Percentiles rank a stretch among this genome's conserved stretches.
phyloP scores from a whole-genome alignment of 2,888 invertebrate genomes.

The Torymus texanus region DNA sequence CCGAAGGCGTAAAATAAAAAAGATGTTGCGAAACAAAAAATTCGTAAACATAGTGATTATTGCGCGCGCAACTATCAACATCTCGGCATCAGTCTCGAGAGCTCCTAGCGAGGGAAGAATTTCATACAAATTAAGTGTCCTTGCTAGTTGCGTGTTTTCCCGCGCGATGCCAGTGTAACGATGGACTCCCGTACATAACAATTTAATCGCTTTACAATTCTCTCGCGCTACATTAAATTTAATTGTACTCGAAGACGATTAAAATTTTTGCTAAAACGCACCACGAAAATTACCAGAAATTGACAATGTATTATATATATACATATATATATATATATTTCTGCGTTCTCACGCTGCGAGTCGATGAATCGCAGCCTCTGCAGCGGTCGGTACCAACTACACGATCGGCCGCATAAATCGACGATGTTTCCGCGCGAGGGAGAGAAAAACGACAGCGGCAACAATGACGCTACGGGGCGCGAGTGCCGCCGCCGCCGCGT shows the following conservation, averaged over 20 bases:
- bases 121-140: slow-evolving; percentile 41
- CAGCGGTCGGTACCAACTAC: too few species aligned
- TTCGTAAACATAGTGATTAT: slow-evolving; percentile 33
- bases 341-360: too few species aligned
- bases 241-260: background rate
- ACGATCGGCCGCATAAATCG: background rate
- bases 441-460: background rate
- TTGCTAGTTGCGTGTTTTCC: slow-evolving; percentile 23
- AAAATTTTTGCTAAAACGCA: too few species aligned
- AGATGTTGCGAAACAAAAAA: background rate
- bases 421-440: background rate
- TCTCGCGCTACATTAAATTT: slow-evolving; percentile 18
- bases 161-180: slow-evolving; percentile 19
- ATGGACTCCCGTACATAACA: slow-evolving; percentile 5
- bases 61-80: slow-evolving; percentile 24
- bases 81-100: slow-evolving; percentile 13
- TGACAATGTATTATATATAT: too few species aligned
- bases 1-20: background rate
- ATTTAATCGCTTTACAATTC: slow-evolving; percentile 32
- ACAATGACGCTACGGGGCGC: slow-evolving; percentile 16
- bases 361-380: too few species aligned
- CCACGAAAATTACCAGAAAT: too few species aligned
- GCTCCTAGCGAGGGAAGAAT: slow-evolving; percentile 8
- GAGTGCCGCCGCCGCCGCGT: slow-evolving; percentile 6
- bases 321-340: too few species aligned